Percentiles rank a stretch among this genome's conserved stretches.
Evolutionary conservation across 2,797 vertebrate species (phyloP).

Genomic region (Macropus fuliginosus): DNA sequence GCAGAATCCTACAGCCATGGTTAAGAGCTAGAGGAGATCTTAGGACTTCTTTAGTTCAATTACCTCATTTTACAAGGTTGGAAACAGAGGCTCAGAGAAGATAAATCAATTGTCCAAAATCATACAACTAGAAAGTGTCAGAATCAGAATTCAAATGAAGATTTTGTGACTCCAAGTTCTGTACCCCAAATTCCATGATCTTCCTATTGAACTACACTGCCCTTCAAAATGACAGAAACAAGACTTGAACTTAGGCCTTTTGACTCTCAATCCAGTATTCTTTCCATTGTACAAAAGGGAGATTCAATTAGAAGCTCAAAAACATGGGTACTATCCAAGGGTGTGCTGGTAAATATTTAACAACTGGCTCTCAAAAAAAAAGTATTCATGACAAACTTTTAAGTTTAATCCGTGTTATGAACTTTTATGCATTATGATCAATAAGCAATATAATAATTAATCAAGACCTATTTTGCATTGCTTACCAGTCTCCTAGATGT

Average conservation of each 20-base stretch:
- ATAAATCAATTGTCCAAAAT: not conserved
- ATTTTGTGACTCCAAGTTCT: not conserved
- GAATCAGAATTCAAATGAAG: not conserved
- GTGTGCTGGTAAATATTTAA: not conserved
- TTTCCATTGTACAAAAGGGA: not conserved
- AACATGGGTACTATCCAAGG: not conserved
- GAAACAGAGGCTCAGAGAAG: not conserved
- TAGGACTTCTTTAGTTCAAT: not conserved
- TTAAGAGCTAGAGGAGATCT: not conserved
- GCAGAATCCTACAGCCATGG: not conserved
- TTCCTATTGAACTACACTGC: not conserved
- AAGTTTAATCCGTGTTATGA: not conserved
- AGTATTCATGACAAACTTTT: not conserved
- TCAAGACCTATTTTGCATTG: not conserved
- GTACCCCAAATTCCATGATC: not conserved
- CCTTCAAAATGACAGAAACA: not conserved
- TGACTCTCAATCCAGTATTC: not conserved
- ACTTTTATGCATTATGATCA: not conserved
- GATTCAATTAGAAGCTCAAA: not conserved
- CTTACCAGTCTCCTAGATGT: not conserved
- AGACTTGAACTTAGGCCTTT: not conserved
- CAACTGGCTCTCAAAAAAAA: not conserved
- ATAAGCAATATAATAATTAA: not conserved
- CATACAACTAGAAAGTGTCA: not conserved
- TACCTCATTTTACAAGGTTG: not conserved